Evolutionary conservation across 1,140 invertebrate genomes (phyloP), one percentile per base, ranked within the genome.

Genomic region (Drosophila ogumai): DNA sequence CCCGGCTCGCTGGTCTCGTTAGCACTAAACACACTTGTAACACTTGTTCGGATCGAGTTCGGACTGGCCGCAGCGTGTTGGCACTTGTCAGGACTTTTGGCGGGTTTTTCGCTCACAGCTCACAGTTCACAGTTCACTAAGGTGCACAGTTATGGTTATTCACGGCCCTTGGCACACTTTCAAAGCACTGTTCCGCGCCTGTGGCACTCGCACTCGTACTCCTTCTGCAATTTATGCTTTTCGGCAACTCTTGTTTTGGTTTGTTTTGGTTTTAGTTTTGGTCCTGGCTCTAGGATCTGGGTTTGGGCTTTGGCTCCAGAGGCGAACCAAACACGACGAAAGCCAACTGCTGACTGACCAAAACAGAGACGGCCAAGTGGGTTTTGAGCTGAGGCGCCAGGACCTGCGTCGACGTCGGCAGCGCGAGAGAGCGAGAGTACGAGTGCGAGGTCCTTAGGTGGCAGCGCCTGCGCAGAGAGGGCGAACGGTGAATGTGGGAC

Each of bases 321-420:
- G 74, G 76, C 86, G 86, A 88, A 87, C 79, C 82, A 91, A 81
- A 86, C 80, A 91, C 78, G 79, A 87, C 85, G 82, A 91, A 91
- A 87, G 84, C 82, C 90, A 92, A 92, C 86, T 92, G 91, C 90
- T 92, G 90, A 92, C 91, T 92, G 91, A 92, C 91, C 91, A 92
- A 92, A 92, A 92, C 91, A 92, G 91, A 92, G 90, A 92, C 81
- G 73, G 76, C 81, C 86, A 87, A 91, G 61, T 82, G 81, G 69
- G 87, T 92, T 91, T 91, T 92, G 82, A 74, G 63, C 82, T 61
- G 60, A 58, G 71, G 19, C 43, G 63, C 40, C 82, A 40, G 78
- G 54, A 50, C 59, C 52, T 64, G 67, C 73, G 80, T 66, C 77
- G 85, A 79, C 85, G 58, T 76, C 67, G 66, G 34, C 75, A 47